phyloP scores from a whole-genome alignment of 2,797 vertebrate species.

The Pempheris klunzingeri region DNA sequence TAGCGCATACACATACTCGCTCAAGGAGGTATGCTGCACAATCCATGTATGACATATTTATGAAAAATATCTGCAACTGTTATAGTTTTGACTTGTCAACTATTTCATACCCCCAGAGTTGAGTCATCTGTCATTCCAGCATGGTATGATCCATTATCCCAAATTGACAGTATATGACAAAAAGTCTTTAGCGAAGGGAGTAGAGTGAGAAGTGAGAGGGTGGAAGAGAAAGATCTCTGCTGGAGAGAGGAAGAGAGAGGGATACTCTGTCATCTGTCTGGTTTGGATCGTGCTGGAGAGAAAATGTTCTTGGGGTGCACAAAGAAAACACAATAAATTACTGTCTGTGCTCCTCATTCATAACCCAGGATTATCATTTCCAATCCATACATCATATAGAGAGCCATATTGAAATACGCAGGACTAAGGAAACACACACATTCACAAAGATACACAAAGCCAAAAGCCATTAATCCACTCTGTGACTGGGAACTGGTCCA shows the following conservation, averaged over 20 bases:
- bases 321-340: conserved; percentile 83
- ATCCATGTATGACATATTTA: conserved; percentile 40
- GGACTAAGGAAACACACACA: conserved; percentile 45
- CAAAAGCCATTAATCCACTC: conserved; percentile 73
- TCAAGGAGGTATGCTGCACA: conserved; percentile 20
- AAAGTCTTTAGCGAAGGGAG: conserved; percentile 42
- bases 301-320: conserved; percentile 68
- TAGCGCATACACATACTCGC: not conserved
- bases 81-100: conserved; percentile 39
- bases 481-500: conserved; percentile 66
- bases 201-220: conserved; percentile 46
- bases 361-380: conserved; percentile 78
- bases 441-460: conserved; percentile 43
- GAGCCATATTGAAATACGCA: conserved; percentile 65
- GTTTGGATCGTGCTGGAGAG: conserved; percentile 56
- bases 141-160: conserved; percentile 55
- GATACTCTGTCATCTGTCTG: conserved; percentile 63
- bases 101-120: conserved; percentile 35
- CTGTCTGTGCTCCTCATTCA: conserved; percentile 71
- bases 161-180: conserved; percentile 48
- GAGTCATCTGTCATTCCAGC: conserved; percentile 46
- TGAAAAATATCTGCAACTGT: conserved; percentile 53
- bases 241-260: conserved; percentile 47
- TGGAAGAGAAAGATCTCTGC: conserved; percentile 33
- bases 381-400: conserved; percentile 74